A percentile compares a stretch with the other conserved stretches of the same genome.
These are phyloP conservation scores for Helicoverpa assulta DNA, from an alignment of 2,888 invertebrate genomes.

Conservation along the genomic window DNA sequence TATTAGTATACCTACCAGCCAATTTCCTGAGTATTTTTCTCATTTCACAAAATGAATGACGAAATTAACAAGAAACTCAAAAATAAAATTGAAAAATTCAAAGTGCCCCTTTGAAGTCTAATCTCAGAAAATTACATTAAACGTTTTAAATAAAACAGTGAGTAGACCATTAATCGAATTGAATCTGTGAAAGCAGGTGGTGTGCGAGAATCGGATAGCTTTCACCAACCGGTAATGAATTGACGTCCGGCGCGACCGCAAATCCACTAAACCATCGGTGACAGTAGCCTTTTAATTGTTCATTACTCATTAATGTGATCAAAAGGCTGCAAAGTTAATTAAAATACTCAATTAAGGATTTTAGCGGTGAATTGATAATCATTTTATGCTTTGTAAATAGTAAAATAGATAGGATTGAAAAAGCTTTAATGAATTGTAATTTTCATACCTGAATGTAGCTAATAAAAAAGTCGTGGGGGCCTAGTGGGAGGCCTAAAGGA, in stretches of 20 bases:
- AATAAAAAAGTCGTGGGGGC: no score
- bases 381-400: not conserved
- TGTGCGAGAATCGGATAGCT: conserved; percentile 62
- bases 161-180: conserved; percentile 36
- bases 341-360: conserved; percentile 37
- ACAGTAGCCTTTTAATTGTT: conserved; percentile 58
- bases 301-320: conserved; percentile 38
- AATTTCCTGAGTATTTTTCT: not conserved
- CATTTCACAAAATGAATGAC: not conserved
- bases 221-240: conserved; percentile 58
- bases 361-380: conserved; percentile 7
- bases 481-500: no score
- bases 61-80: not conserved
- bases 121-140: conserved; percentile 16
- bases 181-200: conserved; percentile 34
- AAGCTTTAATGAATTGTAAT: not conserved
- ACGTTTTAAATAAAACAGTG: conserved; percentile 20
- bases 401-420: not conserved
- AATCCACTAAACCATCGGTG: conserved; percentile 59
- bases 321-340: conserved; percentile 38
- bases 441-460: not conserved
- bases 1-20: no score
- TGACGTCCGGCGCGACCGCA: conserved; percentile 58
- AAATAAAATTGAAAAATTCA: not conserved
- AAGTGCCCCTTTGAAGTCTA: not conserved